Conservation (phyloP, 2,113 vertebrate genomes). For the Cervus canadensis region DNA sequence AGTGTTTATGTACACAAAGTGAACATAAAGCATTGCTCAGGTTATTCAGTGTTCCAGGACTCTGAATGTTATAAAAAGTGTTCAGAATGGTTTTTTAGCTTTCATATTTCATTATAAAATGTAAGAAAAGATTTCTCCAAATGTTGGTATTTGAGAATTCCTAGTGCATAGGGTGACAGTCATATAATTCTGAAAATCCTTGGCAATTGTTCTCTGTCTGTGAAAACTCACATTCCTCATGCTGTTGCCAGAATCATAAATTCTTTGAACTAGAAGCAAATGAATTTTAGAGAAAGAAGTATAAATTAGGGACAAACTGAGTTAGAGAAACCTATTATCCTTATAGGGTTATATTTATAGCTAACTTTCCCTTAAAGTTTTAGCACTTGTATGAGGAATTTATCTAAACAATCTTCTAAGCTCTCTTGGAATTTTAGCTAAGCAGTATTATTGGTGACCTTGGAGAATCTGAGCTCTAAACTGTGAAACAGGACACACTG, state of each 20-base stretch:
- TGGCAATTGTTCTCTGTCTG: not conserved
- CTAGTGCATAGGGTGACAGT: not conserved
- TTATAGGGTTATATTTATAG: not conserved
- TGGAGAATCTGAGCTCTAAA: not conserved
- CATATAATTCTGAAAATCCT: conserved; percentile 3
- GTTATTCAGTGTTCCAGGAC: not conserved
- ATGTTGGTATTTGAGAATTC: not conserved
- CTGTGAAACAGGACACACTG: not conserved
- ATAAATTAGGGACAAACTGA: not conserved
- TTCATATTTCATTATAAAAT: conserved; percentile 38
- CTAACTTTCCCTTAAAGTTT: not conserved
- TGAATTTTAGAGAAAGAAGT: not conserved
- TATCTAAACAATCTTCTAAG: not conserved
- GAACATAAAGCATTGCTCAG: not conserved
- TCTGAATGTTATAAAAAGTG: not conserved
- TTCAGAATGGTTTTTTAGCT: not conserved
- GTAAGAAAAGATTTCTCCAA: conserved; percentile 2
- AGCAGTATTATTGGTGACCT: not conserved
- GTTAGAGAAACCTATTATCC: not conserved
- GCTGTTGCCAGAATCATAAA: not conserved
- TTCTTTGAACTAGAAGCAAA: conserved; percentile 4
- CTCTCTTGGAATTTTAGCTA: not conserved
- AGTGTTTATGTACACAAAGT: not conserved
- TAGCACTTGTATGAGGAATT: not conserved
- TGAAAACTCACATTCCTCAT: not conserved